Base-by-base conservation (phyloP, 2,113 vertebrate species). In the Burhinus oedicnemus region DNA sequence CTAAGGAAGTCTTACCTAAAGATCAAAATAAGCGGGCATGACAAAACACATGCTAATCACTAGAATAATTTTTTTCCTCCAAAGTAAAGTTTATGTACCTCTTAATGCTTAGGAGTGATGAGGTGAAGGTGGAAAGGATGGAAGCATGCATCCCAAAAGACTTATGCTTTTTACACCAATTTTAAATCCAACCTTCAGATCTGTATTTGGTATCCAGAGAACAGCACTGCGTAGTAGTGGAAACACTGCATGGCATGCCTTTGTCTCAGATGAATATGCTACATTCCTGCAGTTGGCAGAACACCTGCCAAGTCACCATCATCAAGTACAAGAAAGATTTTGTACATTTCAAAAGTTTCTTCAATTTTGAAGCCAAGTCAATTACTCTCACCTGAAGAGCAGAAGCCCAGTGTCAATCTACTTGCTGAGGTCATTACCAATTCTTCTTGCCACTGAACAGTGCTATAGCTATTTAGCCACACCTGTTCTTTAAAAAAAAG, bases 111-210 rank as follows among this genome's bases (percentile, higher is more conserved):
- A 2, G 0, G 23, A 79, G 14, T 13, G 34, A 74, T 10, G 3
- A 47, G 52, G 19, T 22, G 40, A 80, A 45, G 66, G 11, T 23
- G 26, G 36, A 74, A 88, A 75, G 30, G 52, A 75, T 11, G 7
- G 9, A 51, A 80, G 29, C 47, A 13, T 47, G 26, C 8, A 54
- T 64, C 77, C 10, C 12, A 17, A 61, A 72, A 54, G 19, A 75
- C 27, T 45, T 25, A 54, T 0, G 0, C 6, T 82, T 52, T 52
- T n/a, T 30, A 44, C 11, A 36, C 12, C 27, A 32, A 16, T 79
- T 91, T 75, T 32, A 90, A 89, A 68, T 54, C 55, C 14, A 29
- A 42, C 6, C 7, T 40, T n/a, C 38, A 55, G 26, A 72, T 27
- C 38, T 72, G 14, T 10, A 30, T 44, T 75, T 82, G 26, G 20